phyloP scores from a whole-genome alignment of 2,888 invertebrate species.

The Leptinotarsa peninsularis region DNA sequence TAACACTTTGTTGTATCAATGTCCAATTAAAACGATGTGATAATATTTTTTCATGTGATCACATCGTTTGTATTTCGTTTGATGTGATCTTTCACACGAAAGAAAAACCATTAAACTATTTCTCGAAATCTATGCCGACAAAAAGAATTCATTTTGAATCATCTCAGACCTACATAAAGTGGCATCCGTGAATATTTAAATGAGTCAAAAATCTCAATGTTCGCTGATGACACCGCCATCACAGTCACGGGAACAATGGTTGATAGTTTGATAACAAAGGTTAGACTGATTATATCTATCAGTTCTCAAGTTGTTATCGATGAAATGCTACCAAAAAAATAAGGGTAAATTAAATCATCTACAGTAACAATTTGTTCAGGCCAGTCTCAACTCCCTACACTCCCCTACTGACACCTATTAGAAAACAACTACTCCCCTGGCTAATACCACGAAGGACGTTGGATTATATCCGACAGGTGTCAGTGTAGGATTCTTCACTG shows the following conservation, averaged over 20 bases:
- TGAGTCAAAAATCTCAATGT: background rate
- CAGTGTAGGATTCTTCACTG: too few relatives aligned
- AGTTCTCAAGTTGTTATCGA: too few relatives aligned
- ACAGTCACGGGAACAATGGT: background rate
- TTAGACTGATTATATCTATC: too few relatives aligned
- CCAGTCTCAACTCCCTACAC: too few relatives aligned
- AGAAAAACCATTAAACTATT: background rate
- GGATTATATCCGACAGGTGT: too few relatives aligned
- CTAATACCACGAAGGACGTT: too few relatives aligned
- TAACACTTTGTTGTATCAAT: background rate
- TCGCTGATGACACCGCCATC: too few relatives aligned
- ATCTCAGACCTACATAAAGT: background rate
- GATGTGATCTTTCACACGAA: slow-evolving; percentile 13
- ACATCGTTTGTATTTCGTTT: background rate
- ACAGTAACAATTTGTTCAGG: too few relatives aligned
- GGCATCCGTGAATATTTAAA: background rate
- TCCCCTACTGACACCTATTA: too few relatives aligned
- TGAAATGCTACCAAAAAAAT: too few relatives aligned
- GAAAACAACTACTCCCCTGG: too few relatives aligned
- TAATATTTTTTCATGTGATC: background rate
- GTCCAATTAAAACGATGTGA: slow-evolving; percentile 1
- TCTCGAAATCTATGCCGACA: background rate
- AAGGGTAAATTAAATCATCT: too few relatives aligned
- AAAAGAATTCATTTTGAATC: background rate
- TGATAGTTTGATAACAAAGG: background rate